Evolutionary conservation across 2,113 vertebrate genomes (phyloP).

Genomic region (Otus sunia): DNA sequence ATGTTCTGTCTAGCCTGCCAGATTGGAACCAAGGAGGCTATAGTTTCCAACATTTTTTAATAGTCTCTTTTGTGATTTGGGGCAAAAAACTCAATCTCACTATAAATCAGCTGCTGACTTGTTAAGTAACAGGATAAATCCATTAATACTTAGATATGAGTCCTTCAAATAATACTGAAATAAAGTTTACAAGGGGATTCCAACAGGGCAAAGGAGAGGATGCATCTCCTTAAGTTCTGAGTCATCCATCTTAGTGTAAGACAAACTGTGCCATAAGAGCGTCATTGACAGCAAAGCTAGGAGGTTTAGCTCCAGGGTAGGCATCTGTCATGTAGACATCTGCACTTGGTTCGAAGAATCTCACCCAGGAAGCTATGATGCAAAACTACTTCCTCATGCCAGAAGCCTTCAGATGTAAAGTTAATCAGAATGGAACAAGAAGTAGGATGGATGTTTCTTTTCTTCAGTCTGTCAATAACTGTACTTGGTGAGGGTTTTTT

Average conservation of each 20-base stretch:
- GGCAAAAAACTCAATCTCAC: neutral
- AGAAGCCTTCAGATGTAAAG: neutral
- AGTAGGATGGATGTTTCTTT: neutral
- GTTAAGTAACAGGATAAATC: neutral
- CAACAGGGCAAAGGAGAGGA: neutral
- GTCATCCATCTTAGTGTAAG: neutral
- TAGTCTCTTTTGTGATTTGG: neutral
- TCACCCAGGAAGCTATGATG: neutral
- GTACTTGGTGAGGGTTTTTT: neutral
- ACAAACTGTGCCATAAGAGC: neutral
- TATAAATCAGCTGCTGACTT: neutral
- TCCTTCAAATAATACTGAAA: neutral
- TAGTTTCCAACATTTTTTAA: neutral
- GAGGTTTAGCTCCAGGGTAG: neutral
- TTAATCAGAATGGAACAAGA: neutral
- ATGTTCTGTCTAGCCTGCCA: neutral
- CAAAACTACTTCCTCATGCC: neutral
- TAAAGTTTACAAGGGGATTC: neutral
- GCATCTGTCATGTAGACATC: neutral
- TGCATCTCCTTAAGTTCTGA: neutral
- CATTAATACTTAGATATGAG: neutral
- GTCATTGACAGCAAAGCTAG: neutral
- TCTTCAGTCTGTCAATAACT: neutral
- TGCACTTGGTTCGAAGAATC: neutral
- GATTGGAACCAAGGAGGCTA: neutral